Conservation (phyloP, 2,113 vertebrate genomes). For the Daboia siamensis region DNA sequence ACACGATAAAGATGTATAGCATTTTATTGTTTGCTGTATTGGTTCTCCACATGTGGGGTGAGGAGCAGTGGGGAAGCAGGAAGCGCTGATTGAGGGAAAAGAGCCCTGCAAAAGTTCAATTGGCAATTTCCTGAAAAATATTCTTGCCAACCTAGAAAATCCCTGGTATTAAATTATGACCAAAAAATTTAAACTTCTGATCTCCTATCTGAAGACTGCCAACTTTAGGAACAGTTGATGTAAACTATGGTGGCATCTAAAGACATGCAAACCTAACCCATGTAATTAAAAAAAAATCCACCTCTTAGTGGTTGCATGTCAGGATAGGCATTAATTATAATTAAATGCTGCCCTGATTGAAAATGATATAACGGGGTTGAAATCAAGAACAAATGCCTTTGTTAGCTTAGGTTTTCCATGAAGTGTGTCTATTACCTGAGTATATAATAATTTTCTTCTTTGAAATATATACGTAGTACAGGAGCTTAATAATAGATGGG, state of each 20-base stretch:
- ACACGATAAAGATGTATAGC: not conserved
- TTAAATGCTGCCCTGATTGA: not conserved
- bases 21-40: not conserved
- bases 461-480: not conserved
- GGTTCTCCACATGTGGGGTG: not conserved
- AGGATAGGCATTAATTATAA: not conserved
- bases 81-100: not conserved
- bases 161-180: rapidly evolving
- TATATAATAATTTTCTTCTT: not conserved
- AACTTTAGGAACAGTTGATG: not conserved
- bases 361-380: not conserved
- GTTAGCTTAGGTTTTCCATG: not conserved
- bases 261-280: not conserved
- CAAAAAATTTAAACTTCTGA: not conserved
- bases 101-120: not conserved
- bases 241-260: not conserved
- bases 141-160: rapidly evolving
- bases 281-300: not conserved
- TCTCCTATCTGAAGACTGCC: not conserved
- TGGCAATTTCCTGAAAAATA: not conserved
- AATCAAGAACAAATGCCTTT: not conserved
- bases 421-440: not conserved
- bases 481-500: not conserved
- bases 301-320: not conserved
- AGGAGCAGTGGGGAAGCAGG: not conserved